Percentiles rank a stretch among this genome's conserved stretches.
phyloP scores from a whole-genome alignment of 2,113 vertebrate species.

The Macquaria ambigua region DNA sequence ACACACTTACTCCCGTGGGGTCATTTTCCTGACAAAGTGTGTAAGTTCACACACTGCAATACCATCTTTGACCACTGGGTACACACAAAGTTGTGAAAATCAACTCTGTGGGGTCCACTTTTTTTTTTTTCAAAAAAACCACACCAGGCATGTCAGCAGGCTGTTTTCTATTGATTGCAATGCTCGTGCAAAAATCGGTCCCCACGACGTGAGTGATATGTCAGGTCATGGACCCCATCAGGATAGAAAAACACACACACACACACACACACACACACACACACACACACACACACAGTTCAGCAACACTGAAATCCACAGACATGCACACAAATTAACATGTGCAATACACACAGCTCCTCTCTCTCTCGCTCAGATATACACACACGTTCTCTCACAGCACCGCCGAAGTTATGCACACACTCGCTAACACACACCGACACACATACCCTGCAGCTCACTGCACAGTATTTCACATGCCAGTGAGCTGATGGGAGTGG shows the following conservation, averaged over 20 bases:
- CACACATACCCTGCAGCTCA: conserved; percentile 31
- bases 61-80: background rate
- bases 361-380: background rate
- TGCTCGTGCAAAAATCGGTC: background rate
- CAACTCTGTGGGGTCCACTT: background rate
- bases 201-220: background rate
- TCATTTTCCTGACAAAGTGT: no score
- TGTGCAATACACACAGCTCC: conserved; percentile 9
- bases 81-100: background rate
- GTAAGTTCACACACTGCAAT: background rate
- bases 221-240: background rate
- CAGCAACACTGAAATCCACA: background rate
- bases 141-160: background rate
- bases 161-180: background rate
- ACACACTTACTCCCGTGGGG: no score
- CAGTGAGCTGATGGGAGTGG: conserved; percentile 17
- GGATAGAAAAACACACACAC: background rate
- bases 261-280: background rate
- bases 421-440: conserved; percentile 12
- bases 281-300: no score
- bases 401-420: background rate
- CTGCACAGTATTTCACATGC: conserved; percentile 17
- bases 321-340: background rate
- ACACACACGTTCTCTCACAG: background rate
- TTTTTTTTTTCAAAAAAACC: background rate